A percentile compares a stretch with the other conserved stretches of the same genome.
These are phyloP conservation scores for Castor canadensis DNA, from an alignment of 2,113 vertebrate genomes.

Conservation along the genomic window DNA sequence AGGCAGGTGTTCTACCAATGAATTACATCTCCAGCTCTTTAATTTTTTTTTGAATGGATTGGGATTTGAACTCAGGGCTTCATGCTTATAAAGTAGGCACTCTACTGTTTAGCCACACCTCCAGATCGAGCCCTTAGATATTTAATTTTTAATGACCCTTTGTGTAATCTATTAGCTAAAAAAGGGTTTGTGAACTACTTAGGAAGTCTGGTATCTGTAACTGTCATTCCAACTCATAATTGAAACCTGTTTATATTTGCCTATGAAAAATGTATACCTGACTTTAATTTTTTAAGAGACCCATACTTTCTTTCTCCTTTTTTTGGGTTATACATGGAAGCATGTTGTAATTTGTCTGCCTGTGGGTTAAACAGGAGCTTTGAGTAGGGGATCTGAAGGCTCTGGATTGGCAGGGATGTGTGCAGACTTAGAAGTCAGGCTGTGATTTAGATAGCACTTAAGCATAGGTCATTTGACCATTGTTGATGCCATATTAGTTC, in stretches of 20 bases:
- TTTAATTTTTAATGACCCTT: neutral
- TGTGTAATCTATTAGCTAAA: slow-evolving; percentile 39
- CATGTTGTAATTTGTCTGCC: too few relatives aligned
- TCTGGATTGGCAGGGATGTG: neutral
- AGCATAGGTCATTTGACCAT: neutral
- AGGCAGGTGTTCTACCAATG: neutral
- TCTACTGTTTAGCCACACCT: too few relatives aligned
- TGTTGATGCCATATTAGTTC: neutral
- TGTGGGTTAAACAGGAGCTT: too few relatives aligned
- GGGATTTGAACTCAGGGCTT: too few relatives aligned
- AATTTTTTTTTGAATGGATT: too few relatives aligned
- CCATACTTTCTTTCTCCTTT: too few relatives aligned
- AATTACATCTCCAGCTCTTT: neutral
- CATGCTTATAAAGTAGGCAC: too few relatives aligned
- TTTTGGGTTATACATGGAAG: too few relatives aligned
- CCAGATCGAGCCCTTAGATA: neutral
- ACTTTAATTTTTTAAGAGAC: too few relatives aligned
- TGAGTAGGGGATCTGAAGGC: neutral
- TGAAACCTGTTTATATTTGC: neutral
- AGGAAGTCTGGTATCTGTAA: slow-evolving; percentile 8
- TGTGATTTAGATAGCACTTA: neutral
- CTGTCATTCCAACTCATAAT: neutral
- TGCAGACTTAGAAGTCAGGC: neutral
- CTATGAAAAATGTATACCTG: too few relatives aligned
- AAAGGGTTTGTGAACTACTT: neutral